A percentile compares a stretch with the other conserved stretches of the same genome.
Evolutionary conservation across 2,113 vertebrate genomes (phyloP).

Genomic region (Chionomys nivalis): DNA sequence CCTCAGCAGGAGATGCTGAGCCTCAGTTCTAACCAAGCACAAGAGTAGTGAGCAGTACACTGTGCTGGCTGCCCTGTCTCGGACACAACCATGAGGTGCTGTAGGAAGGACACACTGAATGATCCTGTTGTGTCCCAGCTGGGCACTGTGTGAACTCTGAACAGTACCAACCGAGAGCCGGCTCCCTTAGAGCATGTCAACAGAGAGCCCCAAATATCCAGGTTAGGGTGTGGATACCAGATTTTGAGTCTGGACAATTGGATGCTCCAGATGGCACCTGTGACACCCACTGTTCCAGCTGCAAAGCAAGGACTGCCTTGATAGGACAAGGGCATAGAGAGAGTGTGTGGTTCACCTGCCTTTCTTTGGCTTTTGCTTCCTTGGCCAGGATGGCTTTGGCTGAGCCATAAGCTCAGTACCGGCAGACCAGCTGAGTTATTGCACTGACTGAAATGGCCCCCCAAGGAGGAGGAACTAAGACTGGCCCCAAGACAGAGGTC

Average conservation of each 20-base stretch:
- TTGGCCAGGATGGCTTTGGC: not conserved
- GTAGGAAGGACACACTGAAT: fast-evolving
- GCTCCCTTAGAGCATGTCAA: no score
- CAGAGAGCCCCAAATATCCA: not conserved
- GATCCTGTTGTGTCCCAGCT: no score
- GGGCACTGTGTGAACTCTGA: fast-evolving
- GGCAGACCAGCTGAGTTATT: not conserved
- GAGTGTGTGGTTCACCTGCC: not conserved
- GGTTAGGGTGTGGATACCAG: not conserved
- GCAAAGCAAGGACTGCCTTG: not conserved
- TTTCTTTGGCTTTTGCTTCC: not conserved
- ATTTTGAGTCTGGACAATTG: not conserved
- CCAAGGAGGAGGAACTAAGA: not conserved
- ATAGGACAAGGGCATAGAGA: no score
- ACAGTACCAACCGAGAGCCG: not conserved
- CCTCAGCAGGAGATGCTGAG: not conserved
- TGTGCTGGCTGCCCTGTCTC: not conserved
- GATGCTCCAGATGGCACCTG: not conserved
- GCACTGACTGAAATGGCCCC: not conserved
- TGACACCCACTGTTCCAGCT: no score
- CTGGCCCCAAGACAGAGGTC: no score
- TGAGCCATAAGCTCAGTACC: not conserved
- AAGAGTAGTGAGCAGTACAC: no score
- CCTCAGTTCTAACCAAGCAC: fast-evolving
- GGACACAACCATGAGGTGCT: fast-evolving